Evolutionary conservation across 2,113 vertebrate genomes (phyloP).

Genomic region (Pygoscelis antarcticus): DNA sequence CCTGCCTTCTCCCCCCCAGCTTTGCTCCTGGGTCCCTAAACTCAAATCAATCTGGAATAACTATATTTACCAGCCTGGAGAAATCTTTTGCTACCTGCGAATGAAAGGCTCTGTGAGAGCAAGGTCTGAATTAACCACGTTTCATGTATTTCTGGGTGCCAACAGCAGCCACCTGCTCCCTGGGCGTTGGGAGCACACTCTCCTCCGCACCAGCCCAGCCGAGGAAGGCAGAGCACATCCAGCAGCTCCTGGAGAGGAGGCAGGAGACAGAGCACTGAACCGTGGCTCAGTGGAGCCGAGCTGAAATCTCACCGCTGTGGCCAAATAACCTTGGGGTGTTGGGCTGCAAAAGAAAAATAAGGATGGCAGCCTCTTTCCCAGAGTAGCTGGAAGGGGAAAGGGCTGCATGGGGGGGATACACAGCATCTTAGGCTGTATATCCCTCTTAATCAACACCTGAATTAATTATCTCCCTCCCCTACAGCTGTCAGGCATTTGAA

Average conservation of each 20-base stretch:
- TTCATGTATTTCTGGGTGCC: rapidly evolving
- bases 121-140: rapidly evolving
- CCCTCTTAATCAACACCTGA: neutral
- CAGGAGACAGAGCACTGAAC: neutral
- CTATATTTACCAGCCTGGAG: neutral
- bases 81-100: neutral
- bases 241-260: neutral
- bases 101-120: neutral
- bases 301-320: neutral
- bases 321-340: neutral
- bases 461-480: neutral
- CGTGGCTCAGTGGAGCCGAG: neutral
- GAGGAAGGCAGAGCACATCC: neutral
- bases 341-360: neutral
- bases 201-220: neutral
- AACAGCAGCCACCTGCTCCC: neutral
- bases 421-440: neutral
- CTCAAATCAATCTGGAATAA: neutral
- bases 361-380: neutral
- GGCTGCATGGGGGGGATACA: rapidly evolving
- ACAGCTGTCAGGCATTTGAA: neutral
- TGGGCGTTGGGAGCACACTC: rapidly evolving
- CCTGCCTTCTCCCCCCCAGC: neutral
- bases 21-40: neutral
- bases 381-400: neutral